A percentile compares a stretch with the other conserved stretches of the same genome.
These are phyloP conservation scores for Phaenicophaeus curvirostris DNA, from an alignment of 2,797 vertebrate genomes.

Conservation along the genomic window DNA sequence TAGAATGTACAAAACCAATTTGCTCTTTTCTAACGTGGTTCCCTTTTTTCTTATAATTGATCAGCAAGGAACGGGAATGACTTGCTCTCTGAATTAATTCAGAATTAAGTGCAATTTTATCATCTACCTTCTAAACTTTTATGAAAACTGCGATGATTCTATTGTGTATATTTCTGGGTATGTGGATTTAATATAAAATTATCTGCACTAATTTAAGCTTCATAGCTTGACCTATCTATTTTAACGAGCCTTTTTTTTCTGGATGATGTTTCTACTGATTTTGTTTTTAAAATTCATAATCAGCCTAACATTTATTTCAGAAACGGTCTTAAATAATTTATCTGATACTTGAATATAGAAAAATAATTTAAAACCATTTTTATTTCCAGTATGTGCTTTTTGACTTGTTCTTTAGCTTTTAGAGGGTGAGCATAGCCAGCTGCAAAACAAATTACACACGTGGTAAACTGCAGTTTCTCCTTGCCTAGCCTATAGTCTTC, in stretches of 20 bases:
- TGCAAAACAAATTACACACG: not conserved
- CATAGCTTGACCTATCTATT: slow-evolving; percentile 40
- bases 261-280: slow-evolving; percentile 20
- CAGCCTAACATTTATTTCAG: slow-evolving; percentile 18
- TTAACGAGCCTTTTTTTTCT: slow-evolving; percentile 37
- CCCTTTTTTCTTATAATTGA: not conserved
- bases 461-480: not conserved
- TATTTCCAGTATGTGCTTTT: slow-evolving; percentile 1
- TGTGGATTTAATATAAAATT: slow-evolving; percentile 59
- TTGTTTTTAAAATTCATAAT: not conserved
- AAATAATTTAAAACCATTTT: not conserved
- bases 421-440: not conserved
- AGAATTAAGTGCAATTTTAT: slow-evolving; percentile 81
- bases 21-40: not conserved
- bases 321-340: slow-evolving; percentile 22
- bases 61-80: not conserved
- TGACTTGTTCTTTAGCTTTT: slow-evolving; percentile 1
- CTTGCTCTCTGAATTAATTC: slow-evolving; percentile 46
- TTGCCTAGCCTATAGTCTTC: not conserved
- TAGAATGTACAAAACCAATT: not conserved
- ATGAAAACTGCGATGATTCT: slow-evolving; percentile 49
- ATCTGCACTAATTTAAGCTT: slow-evolving; percentile 65
- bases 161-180: slow-evolving; percentile 48
- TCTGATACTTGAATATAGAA: slow-evolving; percentile 59
- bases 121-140: slow-evolving; percentile 71